A percentile compares a stretch with the other conserved stretches of the same genome.
These are phyloP conservation scores for Heterotis niloticus DNA, from an alignment of 2,113 vertebrate genomes.

Conservation along the genomic window DNA sequence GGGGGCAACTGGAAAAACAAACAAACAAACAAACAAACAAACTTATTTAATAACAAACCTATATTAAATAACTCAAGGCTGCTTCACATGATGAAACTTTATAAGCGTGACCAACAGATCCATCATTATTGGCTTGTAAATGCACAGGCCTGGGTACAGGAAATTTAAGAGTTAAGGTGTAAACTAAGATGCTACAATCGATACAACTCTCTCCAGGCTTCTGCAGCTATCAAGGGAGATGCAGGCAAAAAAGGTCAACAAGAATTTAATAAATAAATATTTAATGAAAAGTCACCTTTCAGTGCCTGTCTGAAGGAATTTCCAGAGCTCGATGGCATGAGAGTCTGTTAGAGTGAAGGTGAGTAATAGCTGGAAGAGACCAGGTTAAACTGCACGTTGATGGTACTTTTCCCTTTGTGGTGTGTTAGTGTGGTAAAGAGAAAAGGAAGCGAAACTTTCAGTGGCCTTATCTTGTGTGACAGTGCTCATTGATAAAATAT, in stretches of 20 bases:
- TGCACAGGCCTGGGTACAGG: not conserved
- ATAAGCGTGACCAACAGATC: not conserved
- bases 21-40: too few relatives aligned
- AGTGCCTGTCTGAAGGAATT: not conserved
- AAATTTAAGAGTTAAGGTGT: not conserved
- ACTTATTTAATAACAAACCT: too few relatives aligned
- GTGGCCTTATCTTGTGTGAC: not conserved
- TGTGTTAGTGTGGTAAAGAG: too few relatives aligned
- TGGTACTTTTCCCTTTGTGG: too few relatives aligned
- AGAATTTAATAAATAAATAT: slow-evolving; percentile 15
- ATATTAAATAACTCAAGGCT: not conserved
- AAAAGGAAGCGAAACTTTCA: not conserved
- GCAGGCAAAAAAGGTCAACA: not conserved
- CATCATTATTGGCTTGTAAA: not conserved
- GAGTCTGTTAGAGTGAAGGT: not conserved
- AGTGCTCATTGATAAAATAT: not conserved
- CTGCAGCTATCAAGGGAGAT: not conserved
- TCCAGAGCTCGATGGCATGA: not conserved
- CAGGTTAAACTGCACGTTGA: too few relatives aligned
- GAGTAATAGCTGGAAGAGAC: not conserved
- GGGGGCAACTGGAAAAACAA: too few relatives aligned
- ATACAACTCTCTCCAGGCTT: not conserved
- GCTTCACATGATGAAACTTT: not conserved
- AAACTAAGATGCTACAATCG: not conserved
- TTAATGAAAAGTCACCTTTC: not conserved